Conservation (phyloP, 2,888 invertebrate genomes). For the Trichogramma dendrolimi region DNA sequence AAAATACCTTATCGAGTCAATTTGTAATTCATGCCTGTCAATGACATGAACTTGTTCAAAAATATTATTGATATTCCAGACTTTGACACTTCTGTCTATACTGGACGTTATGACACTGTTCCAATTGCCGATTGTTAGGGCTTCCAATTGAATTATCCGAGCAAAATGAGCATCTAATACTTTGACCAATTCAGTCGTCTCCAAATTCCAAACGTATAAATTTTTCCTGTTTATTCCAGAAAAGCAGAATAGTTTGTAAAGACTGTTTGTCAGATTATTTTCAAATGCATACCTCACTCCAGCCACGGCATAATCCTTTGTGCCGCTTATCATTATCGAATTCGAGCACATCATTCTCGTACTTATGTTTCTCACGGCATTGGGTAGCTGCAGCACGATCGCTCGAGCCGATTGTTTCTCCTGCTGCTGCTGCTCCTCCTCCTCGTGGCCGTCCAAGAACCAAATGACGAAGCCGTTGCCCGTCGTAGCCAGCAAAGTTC, state of each 20-base stretch:
- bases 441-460: constrained; percentile 61
- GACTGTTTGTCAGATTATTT: background rate
- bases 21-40: constrained; percentile 89
- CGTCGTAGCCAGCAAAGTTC: constrained; percentile 76
- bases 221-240: constrained; percentile 64
- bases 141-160: constrained; percentile 85
- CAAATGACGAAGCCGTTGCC: constrained; percentile 81
- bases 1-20: constrained; percentile 81
- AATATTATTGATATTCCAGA: constrained; percentile 99
- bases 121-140: constrained; percentile 83
- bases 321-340: constrained; percentile 87
- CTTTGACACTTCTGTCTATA: constrained; percentile 95
- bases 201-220: constrained; percentile 89
- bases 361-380: constrained; percentile 88
- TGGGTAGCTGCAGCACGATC: constrained; percentile 69
- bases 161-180: constrained; percentile 95
- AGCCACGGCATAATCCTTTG: constrained; percentile 87
- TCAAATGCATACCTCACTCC: constrained; percentile 69
- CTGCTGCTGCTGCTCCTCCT: constrained; percentile 29
- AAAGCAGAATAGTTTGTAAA: background rate
- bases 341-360: constrained; percentile 87
- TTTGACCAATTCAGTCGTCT: constrained; percentile 78
- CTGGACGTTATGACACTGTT: constrained; percentile 95
- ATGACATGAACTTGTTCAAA: constrained; percentile 96
- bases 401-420: constrained; percentile 44